phyloP scores from a whole-genome alignment of 2,888 invertebrate species.

The Arrhopalites spinosus region DNA sequence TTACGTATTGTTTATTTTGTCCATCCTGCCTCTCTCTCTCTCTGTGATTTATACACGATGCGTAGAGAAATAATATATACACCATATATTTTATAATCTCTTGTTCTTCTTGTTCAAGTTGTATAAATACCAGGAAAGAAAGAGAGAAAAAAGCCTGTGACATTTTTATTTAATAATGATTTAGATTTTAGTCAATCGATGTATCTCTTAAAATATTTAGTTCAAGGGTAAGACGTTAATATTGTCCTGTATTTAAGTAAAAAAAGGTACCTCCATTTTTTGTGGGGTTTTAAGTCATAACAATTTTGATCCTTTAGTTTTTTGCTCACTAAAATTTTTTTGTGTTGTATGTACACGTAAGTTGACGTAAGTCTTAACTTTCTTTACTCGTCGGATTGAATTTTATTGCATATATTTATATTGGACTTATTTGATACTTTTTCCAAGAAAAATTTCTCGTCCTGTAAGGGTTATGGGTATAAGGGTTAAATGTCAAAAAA shows the following conservation, averaged over 20 bases:
- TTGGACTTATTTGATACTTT: constrained; percentile 6
- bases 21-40: not conserved
- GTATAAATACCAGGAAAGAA: not conserved
- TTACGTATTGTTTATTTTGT: not conserved
- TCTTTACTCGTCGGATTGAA: not conserved
- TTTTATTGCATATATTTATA: constrained; percentile 17
- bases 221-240: too few species aligned
- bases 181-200: constrained; percentile 6
- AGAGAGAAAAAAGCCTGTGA: not conserved
- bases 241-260: too few species aligned
- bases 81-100: not conserved
- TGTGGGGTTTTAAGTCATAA: too few species aligned
- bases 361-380: not conserved
- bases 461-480: not conserved
- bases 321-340: not conserved
- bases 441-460: not conserved
- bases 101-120: not conserved
- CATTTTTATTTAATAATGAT: constrained; percentile 9
- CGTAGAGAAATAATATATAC: not conserved
- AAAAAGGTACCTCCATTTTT: too few species aligned
- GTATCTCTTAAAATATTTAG: not conserved
- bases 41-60: not conserved
- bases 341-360: not conserved
- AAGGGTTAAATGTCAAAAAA: too few species aligned
- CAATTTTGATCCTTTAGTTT: not conserved